These are phyloP conservation scores for Globia sparganii DNA, from an alignment of 2,888 invertebrate genomes.

Conservation along the genomic window DNA sequence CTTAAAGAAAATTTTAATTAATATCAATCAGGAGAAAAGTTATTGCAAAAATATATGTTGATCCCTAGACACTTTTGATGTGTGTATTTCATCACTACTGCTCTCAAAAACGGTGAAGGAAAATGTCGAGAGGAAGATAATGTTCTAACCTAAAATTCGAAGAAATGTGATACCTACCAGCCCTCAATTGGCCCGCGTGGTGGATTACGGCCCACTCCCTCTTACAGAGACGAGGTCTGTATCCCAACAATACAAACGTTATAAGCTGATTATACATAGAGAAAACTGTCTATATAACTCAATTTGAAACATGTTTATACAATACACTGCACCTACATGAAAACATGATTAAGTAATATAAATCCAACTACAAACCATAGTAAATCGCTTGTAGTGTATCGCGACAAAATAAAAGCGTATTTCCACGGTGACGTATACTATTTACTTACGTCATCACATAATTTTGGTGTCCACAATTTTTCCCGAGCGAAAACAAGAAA, in stretches of 20 bases:
- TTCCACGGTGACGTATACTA: slow-evolving; percentile 49
- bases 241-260: not conserved
- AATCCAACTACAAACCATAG: slow-evolving; percentile 20
- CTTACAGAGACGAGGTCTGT: not conserved
- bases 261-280: not conserved
- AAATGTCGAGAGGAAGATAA: not conserved
- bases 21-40: no score
- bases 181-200: not conserved
- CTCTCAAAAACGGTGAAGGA: not conserved
- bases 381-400: slow-evolving; percentile 21
- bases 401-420: slow-evolving; percentile 20
- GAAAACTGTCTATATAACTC: not conserved
- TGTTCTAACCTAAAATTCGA: not conserved
- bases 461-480: slow-evolving; percentile 58
- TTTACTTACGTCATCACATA: slow-evolving; percentile 63
- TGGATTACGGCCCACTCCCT: not conserved
- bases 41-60: no score
- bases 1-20: no score
- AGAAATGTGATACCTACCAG: not conserved
- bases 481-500: slow-evolving; percentile 65
- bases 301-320: not conserved
- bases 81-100: not conserved
- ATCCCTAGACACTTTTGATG: no score
- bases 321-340: not conserved
- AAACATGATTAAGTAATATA: slow-evolving; percentile 17